Conservation (phyloP, 2,113 vertebrate genomes). For the Sarotherodon lohbergeri region DNA sequence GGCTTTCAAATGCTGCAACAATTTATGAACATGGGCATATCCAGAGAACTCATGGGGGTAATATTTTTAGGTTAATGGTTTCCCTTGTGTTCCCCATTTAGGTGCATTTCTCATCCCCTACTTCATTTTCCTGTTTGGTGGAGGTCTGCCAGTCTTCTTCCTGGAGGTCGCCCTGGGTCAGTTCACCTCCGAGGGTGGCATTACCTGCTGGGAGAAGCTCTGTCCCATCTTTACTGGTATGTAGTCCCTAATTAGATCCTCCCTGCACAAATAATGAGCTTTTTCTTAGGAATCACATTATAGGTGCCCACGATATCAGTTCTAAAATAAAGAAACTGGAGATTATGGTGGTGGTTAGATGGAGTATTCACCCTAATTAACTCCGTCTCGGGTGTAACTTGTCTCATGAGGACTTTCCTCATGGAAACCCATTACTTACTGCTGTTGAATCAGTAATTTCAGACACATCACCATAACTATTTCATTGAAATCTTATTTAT, state of each 20-base stretch:
- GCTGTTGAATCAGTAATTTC: not conserved
- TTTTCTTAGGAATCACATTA: not conserved
- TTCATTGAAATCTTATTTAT: not conserved
- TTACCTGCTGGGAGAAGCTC: slow-evolving; percentile 98
- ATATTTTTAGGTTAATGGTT: not conserved
- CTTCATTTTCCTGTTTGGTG: slow-evolving; percentile 98
- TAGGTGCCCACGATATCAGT: not conserved
- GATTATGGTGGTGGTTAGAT: not conserved
- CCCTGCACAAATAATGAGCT: not conserved
- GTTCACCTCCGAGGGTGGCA: slow-evolving; percentile 98
- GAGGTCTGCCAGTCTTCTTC: slow-evolving; percentile 97
- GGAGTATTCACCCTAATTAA: not conserved
- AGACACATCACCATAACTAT: not conserved
- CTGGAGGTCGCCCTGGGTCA: slow-evolving; percentile 96
- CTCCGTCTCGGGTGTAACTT: not conserved
- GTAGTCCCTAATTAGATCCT: slow-evolving; percentile 24
- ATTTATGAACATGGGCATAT: not conserved
- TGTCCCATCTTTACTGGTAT: slow-evolving; percentile 96
- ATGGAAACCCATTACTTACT: not conserved
- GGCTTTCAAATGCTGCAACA: not conserved
- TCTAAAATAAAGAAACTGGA: not conserved
- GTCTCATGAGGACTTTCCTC: not conserved
- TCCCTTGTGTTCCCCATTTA: slow-evolving; percentile 39
- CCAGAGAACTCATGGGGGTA: not conserved
- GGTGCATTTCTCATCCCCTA: slow-evolving; percentile 99